Conservation (phyloP, 2,113 vertebrate genomes). For the Chaenogobius annularis region DNA sequence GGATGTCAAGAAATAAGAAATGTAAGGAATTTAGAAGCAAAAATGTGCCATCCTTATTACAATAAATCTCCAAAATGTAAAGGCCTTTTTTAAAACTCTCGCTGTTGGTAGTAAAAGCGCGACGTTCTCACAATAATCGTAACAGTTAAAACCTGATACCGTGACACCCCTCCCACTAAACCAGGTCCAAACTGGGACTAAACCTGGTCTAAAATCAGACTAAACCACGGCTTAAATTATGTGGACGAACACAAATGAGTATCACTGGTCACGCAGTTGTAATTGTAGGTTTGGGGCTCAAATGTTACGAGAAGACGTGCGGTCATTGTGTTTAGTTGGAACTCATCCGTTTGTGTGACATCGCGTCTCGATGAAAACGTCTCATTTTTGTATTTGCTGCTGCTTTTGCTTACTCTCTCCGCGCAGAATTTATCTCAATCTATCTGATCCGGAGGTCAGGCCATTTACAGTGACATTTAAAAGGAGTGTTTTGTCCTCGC, state of each 20-base stretch:
- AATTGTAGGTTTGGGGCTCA: not conserved
- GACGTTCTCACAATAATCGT: too few relatives aligned
- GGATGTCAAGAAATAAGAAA: not conserved
- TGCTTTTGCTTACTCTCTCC: not conserved
- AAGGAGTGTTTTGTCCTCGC: not conserved
- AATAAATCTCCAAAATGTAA: too few relatives aligned
- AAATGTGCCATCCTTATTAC: not conserved
- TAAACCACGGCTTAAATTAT: too few relatives aligned
- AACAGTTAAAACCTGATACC: too few relatives aligned
- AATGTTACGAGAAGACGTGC: not conserved
- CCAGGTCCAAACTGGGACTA: too few relatives aligned
- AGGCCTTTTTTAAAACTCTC: too few relatives aligned
- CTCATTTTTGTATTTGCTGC: not conserved
- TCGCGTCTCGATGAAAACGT: not conserved
- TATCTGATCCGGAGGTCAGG: not conserved
- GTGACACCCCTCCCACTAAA: too few relatives aligned
- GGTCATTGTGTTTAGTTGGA: not conserved
- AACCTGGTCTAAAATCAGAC: too few relatives aligned
- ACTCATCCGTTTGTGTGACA: constrained; percentile 3
- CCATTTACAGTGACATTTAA: constrained; percentile 5
- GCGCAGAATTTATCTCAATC: not conserved
- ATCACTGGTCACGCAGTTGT: not conserved
- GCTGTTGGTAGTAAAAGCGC: too few relatives aligned
- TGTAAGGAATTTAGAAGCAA: too few relatives aligned
- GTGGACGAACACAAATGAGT: not conserved